Base-by-base conservation (phyloP, 2,797 vertebrate species). In the Sebastes flavidus region DNA sequence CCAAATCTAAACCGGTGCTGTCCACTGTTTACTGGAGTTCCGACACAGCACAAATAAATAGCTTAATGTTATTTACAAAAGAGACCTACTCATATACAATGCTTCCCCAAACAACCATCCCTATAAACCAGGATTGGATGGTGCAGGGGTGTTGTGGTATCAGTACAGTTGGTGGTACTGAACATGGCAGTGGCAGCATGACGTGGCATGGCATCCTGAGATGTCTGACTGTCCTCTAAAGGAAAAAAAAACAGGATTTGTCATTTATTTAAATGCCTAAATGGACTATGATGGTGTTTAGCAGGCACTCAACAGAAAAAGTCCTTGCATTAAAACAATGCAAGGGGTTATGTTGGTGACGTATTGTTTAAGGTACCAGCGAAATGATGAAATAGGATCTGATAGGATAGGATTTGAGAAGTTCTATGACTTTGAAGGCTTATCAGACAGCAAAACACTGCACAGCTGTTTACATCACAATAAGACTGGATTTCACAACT, bases 1-100 rank as follows among this genome's bases (percentile, higher is more conserved):
- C 77, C 82, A 91, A 93, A 92, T 91, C 90, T 91, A 94, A 94
- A 95, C 93, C 73, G 29, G 54, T 46, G 36, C 87, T 81, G 82
- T 90, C 65, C 84, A 74, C 83, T 92, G 94, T 95, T 95, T 95
- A 95, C 89, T 87, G 92, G 73, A 83, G 79, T 89, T 88, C 88
- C 84, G 75, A 89, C 75, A 78, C 84, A 86, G 65, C 71, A 89
- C 84, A 94, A 94, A 95, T 93, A 95, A 94, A 95, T 92, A 91
- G 72, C 83, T 83, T 75, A 56, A 65, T 75, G 70, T 82, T 93
- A 94, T 94, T 95, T 94, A 91, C 83, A 89, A 89, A 86, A 76
- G 61, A 83, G 85, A 76, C 65, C 42, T 54, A 62, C 65, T 87
- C 78, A 77, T 89, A 91, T 82, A 89, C 88, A 91, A 80, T 10